Evolutionary conservation across 2,113 vertebrate genomes (phyloP).

Genomic region (Burhinus bistriatus): DNA sequence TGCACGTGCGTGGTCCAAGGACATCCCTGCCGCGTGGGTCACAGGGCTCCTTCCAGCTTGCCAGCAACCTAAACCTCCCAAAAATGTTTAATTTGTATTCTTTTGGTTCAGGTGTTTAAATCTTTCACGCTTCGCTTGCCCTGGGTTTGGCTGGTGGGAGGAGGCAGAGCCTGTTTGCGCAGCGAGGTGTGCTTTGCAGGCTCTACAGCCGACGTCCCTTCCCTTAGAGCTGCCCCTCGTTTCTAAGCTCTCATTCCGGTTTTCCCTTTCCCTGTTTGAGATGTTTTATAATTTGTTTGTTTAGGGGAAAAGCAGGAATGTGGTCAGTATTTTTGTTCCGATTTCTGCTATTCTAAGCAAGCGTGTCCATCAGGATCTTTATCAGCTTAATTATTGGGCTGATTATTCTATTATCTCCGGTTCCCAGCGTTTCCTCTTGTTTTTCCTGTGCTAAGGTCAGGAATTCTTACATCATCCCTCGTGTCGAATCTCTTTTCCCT

Average conservation of each 20-base stretch:
- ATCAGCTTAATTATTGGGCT: not conserved
- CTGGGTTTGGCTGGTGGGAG: not conserved
- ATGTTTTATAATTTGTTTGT: not conserved
- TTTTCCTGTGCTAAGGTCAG: slow-evolving; percentile 49
- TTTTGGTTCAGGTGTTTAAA: not conserved
- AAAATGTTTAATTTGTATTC: not conserved
- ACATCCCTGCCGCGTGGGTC: not conserved
- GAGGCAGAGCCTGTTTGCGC: not conserved
- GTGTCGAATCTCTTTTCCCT: not conserved
- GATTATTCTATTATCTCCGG: slow-evolving; percentile 28
- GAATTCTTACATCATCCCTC: not conserved
- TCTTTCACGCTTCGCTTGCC: not conserved
- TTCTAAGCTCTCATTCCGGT: not conserved
- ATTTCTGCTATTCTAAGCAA: not conserved
- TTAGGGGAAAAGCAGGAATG: not conserved
- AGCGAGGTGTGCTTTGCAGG: not conserved
- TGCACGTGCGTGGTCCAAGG: not conserved
- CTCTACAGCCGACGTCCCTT: too few relatives aligned
- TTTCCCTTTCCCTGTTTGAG: not conserved
- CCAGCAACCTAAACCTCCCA: not conserved
- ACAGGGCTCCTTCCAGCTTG: not conserved
- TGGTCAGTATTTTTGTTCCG: not conserved
- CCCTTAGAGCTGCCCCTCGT: not conserved
- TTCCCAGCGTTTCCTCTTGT: slow-evolving; percentile 7
- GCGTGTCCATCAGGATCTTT: not conserved